Percentiles rank a stretch among this genome's conserved stretches.
Conservation (phyloP, 2,888 invertebrate genomes). For the Corythucha ciliata region DNA sequence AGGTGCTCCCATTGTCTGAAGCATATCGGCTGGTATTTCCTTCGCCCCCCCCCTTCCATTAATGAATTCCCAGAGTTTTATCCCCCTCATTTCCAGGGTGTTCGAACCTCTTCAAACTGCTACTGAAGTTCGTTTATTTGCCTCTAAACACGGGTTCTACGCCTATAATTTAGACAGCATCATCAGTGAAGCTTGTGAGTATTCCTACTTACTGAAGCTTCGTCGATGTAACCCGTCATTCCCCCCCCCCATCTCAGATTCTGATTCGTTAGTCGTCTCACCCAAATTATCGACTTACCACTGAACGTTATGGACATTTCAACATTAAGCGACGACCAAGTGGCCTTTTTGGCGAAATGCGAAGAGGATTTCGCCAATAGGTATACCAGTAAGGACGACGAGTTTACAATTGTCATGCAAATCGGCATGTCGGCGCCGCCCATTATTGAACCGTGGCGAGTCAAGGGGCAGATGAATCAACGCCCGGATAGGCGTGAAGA, state of each 20-base stretch:
- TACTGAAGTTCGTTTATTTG: conserved; percentile 35
- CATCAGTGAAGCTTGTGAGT: conserved; percentile 41
- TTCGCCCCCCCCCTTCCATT: background rate
- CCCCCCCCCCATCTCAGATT: no score
- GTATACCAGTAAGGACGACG: conserved; percentile 51
- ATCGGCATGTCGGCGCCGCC: conserved; percentile 28
- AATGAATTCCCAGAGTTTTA: background rate
- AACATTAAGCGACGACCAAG: conserved; percentile 48
- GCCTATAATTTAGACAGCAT: conserved; percentile 39
- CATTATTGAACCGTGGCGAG: conserved; percentile 29
- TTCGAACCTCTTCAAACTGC: conserved; percentile 45
- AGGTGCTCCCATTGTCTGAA: conserved; percentile 52
- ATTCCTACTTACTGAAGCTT: no score
- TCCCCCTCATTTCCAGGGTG: conserved; percentile 42
- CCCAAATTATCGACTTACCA: conserved; percentile 41
- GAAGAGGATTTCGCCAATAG: conserved; percentile 54
- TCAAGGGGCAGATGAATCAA: conserved; percentile 16
- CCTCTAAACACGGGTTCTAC: conserved; percentile 41
- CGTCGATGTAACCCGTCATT: no score
- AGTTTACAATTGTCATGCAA: conserved; percentile 44
- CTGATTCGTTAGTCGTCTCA: conserved; percentile 48
- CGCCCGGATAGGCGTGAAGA: conserved; percentile 6
- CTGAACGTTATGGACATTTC: conserved; percentile 16
- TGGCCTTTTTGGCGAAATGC: conserved; percentile 51
- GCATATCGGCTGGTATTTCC: conserved; percentile 49